Percentiles rank a stretch among this genome's conserved stretches.
Conservation (phyloP, 2,113 vertebrate genomes). For the Lota lota region DNA sequence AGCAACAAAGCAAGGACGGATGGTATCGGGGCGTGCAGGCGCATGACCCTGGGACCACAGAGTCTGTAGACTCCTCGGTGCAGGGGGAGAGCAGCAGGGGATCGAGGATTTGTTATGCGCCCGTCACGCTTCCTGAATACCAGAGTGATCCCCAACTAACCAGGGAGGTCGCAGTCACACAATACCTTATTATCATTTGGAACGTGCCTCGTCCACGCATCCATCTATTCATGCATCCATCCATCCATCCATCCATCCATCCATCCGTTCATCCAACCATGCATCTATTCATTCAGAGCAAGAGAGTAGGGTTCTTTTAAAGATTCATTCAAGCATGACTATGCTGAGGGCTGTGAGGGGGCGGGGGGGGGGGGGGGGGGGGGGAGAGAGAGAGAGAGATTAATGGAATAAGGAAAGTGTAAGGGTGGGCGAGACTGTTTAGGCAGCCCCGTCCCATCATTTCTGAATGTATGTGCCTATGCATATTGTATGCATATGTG, state of each 20-base stretch:
- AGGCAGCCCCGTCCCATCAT: too few species aligned
- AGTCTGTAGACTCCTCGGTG: conserved; percentile 38
- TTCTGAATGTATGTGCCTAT: too few species aligned
- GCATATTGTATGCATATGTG: too few species aligned
- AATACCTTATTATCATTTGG: conserved; percentile 58
- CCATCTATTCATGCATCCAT: too few species aligned
- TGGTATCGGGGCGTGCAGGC: conserved; percentile 17
- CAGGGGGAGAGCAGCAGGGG: conserved; percentile 26
- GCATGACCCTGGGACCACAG: conserved; percentile 41
- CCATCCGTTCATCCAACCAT: too few species aligned
- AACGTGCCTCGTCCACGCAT: conserved; percentile 23
- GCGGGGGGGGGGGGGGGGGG: conserved; percentile 20
- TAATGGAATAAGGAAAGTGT: neutral
- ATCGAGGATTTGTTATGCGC: conserved; percentile 47
- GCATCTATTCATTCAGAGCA: conserved; percentile 37
- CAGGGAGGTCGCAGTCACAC: conserved; percentile 58
- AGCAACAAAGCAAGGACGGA: conserved; percentile 35
- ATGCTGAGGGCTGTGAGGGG: conserved; percentile 11
- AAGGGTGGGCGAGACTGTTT: neutral
- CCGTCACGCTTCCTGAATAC: conserved; percentile 47
- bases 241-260: too few species aligned
- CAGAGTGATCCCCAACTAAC: conserved; percentile 37
- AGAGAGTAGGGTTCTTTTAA: conserved; percentile 62
- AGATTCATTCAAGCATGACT: conserved; percentile 60
- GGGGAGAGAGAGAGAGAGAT: conserved; percentile 7